Conservation (phyloP, 2,113 vertebrate genomes). For the Salvator merianae region DNA sequence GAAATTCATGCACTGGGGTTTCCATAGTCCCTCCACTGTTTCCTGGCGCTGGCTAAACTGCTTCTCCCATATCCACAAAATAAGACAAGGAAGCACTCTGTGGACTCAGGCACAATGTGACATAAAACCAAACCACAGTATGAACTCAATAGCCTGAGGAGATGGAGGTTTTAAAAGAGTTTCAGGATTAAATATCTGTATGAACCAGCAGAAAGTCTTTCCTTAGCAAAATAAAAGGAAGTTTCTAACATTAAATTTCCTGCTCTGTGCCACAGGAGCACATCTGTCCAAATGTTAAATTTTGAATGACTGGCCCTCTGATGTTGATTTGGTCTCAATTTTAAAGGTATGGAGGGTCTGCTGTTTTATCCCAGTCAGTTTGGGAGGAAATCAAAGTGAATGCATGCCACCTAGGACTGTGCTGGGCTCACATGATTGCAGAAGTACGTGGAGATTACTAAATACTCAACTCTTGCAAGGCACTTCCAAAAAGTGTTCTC, state of each 20-base stretch:
- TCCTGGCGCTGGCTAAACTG: background rate
- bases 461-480: no score
- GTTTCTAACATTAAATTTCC: background rate
- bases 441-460: no score
- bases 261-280: background rate
- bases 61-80: background rate
- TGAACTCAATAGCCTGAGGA: background rate
- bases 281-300: background rate
- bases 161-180: background rate
- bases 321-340: background rate
- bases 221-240: background rate
- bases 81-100: background rate
- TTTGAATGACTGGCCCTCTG: background rate
- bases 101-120: background rate
- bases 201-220: fast-evolving
- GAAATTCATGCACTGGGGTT: background rate
- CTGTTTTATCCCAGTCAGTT: constrained; percentile 32
- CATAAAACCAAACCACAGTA: constrained; percentile 8
- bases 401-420: background rate
- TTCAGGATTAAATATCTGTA: background rate
- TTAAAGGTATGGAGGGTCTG: background rate
- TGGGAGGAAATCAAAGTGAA: background rate
- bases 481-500: no score
- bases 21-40: background rate
- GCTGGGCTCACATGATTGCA: background rate